Evolutionary conservation across 2,797 vertebrate species (phyloP).

Genomic region (Allobates femoralis): DNA sequence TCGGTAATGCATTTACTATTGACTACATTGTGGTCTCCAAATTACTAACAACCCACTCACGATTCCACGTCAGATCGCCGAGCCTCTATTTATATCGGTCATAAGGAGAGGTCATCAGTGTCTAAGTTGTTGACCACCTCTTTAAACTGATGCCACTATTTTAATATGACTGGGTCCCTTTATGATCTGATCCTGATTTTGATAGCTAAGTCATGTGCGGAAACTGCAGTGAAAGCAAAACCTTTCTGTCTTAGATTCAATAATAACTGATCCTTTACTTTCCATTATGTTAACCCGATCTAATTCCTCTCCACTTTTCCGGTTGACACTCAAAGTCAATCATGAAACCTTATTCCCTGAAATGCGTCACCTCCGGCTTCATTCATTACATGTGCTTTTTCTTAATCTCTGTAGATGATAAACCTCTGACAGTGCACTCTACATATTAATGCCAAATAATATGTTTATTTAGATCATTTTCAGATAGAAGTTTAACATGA

Average conservation of each 20-base stretch:
- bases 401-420: background rate
- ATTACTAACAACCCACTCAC: background rate
- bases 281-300: background rate
- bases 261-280: background rate
- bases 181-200: background rate
- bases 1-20: constrained; percentile 18
- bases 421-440: background rate
- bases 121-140: no score
- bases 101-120: no score
- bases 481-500: background rate
- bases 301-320: background rate
- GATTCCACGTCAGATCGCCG: background rate
- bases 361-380: background rate
- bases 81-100: background rate
- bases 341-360: background rate
- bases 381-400: background rate
- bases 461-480: constrained; percentile 38
- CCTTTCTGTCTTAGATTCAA: background rate
- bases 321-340: constrained; percentile 9
- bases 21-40: constrained; percentile 15
- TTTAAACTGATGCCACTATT: background rate
- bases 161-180: background rate
- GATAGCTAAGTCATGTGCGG: background rate
- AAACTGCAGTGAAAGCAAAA: background rate
- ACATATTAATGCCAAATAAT: constrained; percentile 29